Evolutionary conservation across 2,797 vertebrate genomes (phyloP), one percentile per base, ranked within the genome.

Genomic region (Naso thynnoides): DNA sequence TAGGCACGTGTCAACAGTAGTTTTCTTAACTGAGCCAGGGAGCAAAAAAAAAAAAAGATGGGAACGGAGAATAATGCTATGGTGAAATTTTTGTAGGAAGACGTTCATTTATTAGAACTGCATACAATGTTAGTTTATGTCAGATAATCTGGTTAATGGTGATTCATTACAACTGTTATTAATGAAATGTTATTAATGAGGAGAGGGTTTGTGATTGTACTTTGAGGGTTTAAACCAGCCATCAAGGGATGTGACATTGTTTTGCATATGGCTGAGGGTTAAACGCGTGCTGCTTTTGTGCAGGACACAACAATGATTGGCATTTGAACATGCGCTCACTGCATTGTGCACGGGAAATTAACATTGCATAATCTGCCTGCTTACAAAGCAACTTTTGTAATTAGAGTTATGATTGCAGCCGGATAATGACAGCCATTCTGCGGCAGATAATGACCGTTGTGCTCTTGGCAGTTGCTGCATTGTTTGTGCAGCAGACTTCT

Each of bases 301-400:
- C 8, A 0, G 21, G n/a, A 8, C 57, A 90, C 88, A 89, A 91
- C 79, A 70, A 76, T 70, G 79, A 91, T 76, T 89, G 92, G 86
- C 90, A 93, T 93, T 92, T 93, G 72, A 92, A 91, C 88, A 86
- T 53, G 58, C 50, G 61, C 77, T 73, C 45, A 49, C 78, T 27
- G 74, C 73, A 70, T 81, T 83, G 87, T 88, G 77, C 72, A 61
- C 16, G 36, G 50, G 53, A 89, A 94, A 94, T 95, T 94, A 95
- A 92, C 92, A 93, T 92, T 74, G 80, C 88, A 85, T 91, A 92
- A 93, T 91, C 91, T 85, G 88, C 82, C 79, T 92, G 94, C 94
- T 93, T 93, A 94, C 93, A 92, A 90, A 86, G 93, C 93, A 93
- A 91, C 89, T 92, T 94, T 93, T 92, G 91, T 95, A 94, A 95